Evolutionary conservation across 1,140 invertebrate species (phyloP).

Genomic region (Acromyrmex echinatior): DNA sequence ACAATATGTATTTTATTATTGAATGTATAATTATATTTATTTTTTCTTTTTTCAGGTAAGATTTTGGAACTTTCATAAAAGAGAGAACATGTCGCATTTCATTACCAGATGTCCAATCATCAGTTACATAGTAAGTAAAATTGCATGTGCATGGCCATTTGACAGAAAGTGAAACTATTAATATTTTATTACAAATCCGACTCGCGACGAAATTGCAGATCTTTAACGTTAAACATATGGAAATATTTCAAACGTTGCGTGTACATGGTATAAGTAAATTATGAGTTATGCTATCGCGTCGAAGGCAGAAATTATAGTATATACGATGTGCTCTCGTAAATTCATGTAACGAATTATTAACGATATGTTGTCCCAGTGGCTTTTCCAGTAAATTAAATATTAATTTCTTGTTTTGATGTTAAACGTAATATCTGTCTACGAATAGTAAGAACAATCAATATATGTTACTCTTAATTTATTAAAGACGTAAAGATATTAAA

Average conservation of each 20-base stretch:
- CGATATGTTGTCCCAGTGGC: background rate
- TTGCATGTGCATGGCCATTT: background rate
- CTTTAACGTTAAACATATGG: background rate
- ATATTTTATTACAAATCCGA: background rate
- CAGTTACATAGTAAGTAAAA: conserved; percentile 33
- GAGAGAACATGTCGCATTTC: background rate
- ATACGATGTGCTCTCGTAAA: conserved; percentile 29
- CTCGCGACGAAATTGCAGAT: conserved; percentile 3
- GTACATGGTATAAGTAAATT: conserved; percentile 28
- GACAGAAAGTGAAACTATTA: background rate
- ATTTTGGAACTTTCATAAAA: conserved; percentile 5
- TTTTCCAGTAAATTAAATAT: conserved; percentile 42
- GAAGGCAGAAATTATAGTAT: conserved; percentile 14
- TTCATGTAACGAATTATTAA: conserved; percentile 36
- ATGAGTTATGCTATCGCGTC: background rate
- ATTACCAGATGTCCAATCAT: background rate
- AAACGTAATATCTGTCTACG: conserved; percentile 3
- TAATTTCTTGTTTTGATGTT: conserved; percentile 33
- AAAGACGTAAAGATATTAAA: background rate
- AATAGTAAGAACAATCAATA: background rate
- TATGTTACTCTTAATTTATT: background rate
- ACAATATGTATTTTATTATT: background rate
- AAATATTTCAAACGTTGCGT: conserved; percentile 9
- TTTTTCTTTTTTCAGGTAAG: conserved; percentile 48
- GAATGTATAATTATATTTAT: background rate